phyloP scores from a whole-genome alignment of 1,140 invertebrate species.

The Platyura marginata region DNA sequence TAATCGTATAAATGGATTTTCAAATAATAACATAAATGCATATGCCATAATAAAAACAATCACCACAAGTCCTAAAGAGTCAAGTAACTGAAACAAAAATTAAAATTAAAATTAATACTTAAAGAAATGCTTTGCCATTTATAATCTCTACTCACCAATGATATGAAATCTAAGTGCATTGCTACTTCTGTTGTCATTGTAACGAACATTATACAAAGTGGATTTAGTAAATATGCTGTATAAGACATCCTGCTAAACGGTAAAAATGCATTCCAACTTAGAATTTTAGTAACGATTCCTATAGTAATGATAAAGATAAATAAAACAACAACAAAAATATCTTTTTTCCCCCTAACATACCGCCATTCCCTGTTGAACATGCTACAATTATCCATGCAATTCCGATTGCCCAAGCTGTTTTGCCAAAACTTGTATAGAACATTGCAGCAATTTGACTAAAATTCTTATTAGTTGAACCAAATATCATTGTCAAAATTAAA shows the following conservation, averaged over 20 bases:
- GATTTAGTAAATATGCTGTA: constrained; percentile 29
- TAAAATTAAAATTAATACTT: not conserved
- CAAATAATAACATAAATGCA: constrained; percentile 9
- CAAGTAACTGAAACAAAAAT: constrained; percentile 8
- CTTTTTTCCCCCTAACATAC: constrained; percentile 6
- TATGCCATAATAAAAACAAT: constrained; percentile 10
- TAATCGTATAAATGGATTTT: constrained; percentile 13
- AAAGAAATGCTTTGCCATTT: constrained; percentile 1
- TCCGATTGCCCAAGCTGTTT: constrained; percentile 28
- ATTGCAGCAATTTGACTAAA: constrained; percentile 20
- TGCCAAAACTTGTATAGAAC: constrained; percentile 23
- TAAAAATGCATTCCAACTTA: constrained; percentile 24
- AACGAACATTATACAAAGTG: constrained; percentile 14
- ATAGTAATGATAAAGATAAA: too few relatives aligned
- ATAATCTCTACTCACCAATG: constrained; percentile 8
- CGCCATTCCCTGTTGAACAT: constrained; percentile 26
- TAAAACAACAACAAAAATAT: not conserved
- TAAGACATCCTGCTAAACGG: constrained; percentile 29
- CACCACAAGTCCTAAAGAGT: constrained; percentile 6
- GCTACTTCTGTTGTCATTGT: constrained; percentile 7
- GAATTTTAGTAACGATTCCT: constrained; percentile 22
- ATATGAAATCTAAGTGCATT: constrained; percentile 7
- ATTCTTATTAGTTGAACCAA: constrained; percentile 20
- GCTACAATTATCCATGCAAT: constrained; percentile 30
- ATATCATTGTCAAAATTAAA: constrained; percentile 25